These are phyloP conservation scores for Galeopterus variegatus DNA, from an alignment of 2,113 vertebrate species.

Conservation along the genomic window DNA sequence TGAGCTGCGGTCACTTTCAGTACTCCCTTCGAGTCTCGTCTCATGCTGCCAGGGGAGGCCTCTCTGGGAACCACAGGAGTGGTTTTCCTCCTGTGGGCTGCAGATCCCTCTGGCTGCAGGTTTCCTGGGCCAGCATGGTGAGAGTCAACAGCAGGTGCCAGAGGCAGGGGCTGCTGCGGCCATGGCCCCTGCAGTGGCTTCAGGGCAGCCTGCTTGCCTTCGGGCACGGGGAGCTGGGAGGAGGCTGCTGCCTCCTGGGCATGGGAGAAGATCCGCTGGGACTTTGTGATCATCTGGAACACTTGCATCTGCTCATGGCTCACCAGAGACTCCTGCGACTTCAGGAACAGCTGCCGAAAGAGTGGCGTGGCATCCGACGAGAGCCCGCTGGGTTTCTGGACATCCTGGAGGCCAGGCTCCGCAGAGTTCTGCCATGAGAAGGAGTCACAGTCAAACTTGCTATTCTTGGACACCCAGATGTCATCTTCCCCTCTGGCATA, in stretches of 20 bases:
- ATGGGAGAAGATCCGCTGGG: constrained; percentile 81
- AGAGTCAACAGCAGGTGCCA: background rate
- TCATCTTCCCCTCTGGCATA: constrained; percentile 63
- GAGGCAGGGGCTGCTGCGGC: background rate
- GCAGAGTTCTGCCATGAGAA: background rate
- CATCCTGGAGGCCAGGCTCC: constrained; percentile 55
- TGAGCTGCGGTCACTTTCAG: background rate
- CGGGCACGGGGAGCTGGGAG: background rate
- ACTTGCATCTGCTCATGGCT: constrained; percentile 81
- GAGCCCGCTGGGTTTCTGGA: background rate
- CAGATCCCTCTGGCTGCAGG: constrained; percentile 52
- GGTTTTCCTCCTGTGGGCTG: constrained; percentile 54
- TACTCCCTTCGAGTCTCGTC: constrained; percentile 43
- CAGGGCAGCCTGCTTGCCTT: background rate
- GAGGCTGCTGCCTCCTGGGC: constrained; percentile 44
- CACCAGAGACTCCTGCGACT: constrained; percentile 80
- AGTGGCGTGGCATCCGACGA: background rate
- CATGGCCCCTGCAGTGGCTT: constrained; percentile 17
- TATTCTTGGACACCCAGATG: constrained; percentile 42
- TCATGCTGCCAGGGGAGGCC: background rate
- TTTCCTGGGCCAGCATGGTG: background rate
- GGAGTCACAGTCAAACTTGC: constrained; percentile 56
- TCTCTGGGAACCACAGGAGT: constrained; percentile 3
- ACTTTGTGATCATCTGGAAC: constrained; percentile 81
- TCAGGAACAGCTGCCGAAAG: constrained; percentile 83